A percentile compares a stretch with the other conserved stretches of the same genome.
phyloP scores from a whole-genome alignment of 2,113 vertebrate species.

The Cavia porcellus region DNA sequence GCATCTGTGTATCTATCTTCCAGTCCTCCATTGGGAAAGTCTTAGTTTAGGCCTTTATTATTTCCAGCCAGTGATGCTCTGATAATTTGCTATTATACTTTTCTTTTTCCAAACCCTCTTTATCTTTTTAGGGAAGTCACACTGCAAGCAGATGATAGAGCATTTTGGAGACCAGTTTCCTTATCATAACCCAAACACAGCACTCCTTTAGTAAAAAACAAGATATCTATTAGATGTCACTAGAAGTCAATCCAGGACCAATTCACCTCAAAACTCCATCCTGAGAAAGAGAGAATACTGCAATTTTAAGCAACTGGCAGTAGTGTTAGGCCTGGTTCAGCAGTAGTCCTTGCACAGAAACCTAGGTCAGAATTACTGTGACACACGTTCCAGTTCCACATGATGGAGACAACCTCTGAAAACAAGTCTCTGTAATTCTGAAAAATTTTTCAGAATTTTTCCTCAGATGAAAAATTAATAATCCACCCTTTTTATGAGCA shows the following conservation, averaged over 20 bases:
- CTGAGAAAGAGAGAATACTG: background rate
- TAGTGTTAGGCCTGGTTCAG: background rate
- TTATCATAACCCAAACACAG: background rate
- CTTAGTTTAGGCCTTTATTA: background rate
- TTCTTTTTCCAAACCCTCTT: background rate
- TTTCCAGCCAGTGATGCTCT: background rate
- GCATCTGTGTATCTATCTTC: background rate
- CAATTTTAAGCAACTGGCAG: background rate
- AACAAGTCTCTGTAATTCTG: background rate
- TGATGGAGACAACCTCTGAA: background rate
- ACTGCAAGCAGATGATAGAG: background rate
- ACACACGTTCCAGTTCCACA: too few relatives aligned
- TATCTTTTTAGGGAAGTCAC: background rate
- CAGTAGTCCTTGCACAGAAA: background rate
- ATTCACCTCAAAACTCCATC: background rate
- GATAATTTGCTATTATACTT: background rate
- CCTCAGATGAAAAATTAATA: constrained; percentile 5
- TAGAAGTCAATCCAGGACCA: background rate
- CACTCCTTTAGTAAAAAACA: background rate
- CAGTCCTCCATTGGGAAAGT: too few relatives aligned
- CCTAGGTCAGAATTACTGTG: background rate
- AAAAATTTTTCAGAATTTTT: background rate
- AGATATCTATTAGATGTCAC: background rate
- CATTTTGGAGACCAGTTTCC: background rate
- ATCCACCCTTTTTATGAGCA: background rate